Evolutionary conservation across 2,888 invertebrate genomes (phyloP).

Genomic region (Drosophila pseudotakahashii): DNA sequence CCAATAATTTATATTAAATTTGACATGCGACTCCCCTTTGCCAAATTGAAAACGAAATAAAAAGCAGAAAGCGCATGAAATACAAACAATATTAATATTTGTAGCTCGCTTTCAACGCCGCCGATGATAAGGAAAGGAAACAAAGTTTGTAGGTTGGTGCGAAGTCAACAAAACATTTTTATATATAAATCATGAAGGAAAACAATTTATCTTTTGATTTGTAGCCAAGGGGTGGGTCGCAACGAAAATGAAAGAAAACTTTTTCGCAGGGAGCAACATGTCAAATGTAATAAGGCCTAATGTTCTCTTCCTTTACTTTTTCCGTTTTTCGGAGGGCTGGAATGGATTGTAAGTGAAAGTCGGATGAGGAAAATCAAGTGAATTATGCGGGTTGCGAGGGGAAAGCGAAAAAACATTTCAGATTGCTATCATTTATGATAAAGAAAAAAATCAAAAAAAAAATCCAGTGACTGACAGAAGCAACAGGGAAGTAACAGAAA

Average conservation of each 20-base stretch:
- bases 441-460: slow-evolving; percentile 8
- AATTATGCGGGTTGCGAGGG: slow-evolving; percentile 48
- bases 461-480: slow-evolving; percentile 24
- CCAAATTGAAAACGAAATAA: slow-evolving; percentile 61
- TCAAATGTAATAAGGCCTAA: slow-evolving; percentile 72
- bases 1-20: slow-evolving; percentile 65
- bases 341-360: slow-evolving; percentile 47
- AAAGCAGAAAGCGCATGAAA: slow-evolving; percentile 50
- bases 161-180: slow-evolving; percentile 55
- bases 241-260: slow-evolving; percentile 34
- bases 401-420: slow-evolving; percentile 30
- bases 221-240: slow-evolving; percentile 62
- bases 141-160: slow-evolving; percentile 17
- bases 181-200: slow-evolving; percentile 77
- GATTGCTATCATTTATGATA: slow-evolving; percentile 58
- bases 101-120: slow-evolving; percentile 57
- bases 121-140: slow-evolving; percentile 53
- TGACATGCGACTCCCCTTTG: slow-evolving; percentile 44
- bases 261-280: slow-evolving; percentile 59
- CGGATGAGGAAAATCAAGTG: slow-evolving; percentile 43
- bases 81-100: slow-evolving; percentile 73
- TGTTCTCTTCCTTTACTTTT: slow-evolving; percentile 27
- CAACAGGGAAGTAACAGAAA: slow-evolving; percentile 29
- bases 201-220: slow-evolving; percentile 79
- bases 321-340: slow-evolving; percentile 6